phyloP scores from a whole-genome alignment of 2,888 invertebrate genomes.

The Leuctra nigra region DNA sequence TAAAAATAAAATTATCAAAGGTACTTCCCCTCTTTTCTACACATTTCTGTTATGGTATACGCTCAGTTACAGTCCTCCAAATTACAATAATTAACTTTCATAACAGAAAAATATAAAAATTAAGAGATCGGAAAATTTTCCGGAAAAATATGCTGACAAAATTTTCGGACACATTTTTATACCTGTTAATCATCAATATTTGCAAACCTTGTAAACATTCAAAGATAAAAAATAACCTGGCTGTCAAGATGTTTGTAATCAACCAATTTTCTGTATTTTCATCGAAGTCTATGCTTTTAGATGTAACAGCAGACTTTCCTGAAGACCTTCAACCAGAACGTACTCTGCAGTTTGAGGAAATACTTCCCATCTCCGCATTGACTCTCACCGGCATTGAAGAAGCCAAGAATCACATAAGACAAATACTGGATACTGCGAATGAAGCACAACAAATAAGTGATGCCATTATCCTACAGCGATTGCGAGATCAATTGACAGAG shows the following conservation, averaged over 20 bases:
- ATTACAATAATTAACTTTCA: too few relatives aligned
- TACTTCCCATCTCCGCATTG: constrained; percentile 69
- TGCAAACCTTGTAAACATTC: too few relatives aligned
- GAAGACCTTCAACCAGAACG: constrained; percentile 60
- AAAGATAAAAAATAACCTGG: background rate
- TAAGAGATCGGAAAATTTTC: too few relatives aligned
- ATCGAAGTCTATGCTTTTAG: constrained; percentile 36
- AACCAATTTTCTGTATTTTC: too few relatives aligned
- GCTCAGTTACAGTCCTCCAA: too few relatives aligned
- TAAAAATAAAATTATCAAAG: too few relatives aligned
- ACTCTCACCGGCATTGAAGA: constrained; percentile 47
- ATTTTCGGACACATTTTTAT: too few relatives aligned
- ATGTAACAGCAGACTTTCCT: constrained; percentile 48
- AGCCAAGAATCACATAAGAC: constrained; percentile 57
- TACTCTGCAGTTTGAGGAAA: constrained; percentile 63
- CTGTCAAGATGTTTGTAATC: background rate
- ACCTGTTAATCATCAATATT: background rate
- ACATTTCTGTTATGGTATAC: too few relatives aligned
- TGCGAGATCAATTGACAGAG: background rate
- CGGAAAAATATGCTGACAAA: too few relatives aligned
- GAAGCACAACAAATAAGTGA: background rate
- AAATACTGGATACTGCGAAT: constrained; percentile 48
- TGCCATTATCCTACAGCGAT: background rate
- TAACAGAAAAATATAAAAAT: too few relatives aligned
- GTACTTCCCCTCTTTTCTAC: too few relatives aligned